Evolutionary conservation across 2,888 invertebrate genomes (phyloP).

Genomic region (Trilocha varians): DNA sequence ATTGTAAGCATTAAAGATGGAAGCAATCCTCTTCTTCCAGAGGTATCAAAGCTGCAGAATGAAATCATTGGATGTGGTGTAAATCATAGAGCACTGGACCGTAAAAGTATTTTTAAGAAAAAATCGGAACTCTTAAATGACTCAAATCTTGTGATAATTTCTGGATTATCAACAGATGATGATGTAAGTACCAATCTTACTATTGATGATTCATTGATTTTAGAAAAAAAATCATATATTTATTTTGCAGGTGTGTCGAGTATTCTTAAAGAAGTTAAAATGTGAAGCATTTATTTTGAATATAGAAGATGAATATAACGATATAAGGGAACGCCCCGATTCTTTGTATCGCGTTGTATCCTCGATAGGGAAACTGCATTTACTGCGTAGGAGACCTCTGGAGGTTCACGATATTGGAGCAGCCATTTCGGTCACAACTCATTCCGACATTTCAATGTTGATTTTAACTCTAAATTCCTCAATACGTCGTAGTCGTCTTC

Average conservation of each 20-base stretch:
- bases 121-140: not conserved
- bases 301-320: slow-evolving; percentile 9
- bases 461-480: slow-evolving; percentile 13
- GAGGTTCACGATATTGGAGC: slow-evolving; percentile 7
- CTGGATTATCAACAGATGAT: not conserved
- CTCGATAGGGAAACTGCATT: slow-evolving; percentile 10
- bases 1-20: slow-evolving; percentile 15
- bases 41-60: not conserved
- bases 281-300: slow-evolving; percentile 16
- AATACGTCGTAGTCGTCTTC: slow-evolving; percentile 13
- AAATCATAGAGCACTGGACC: not conserved
- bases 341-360: slow-evolving; percentile 15
- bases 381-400: slow-evolving; percentile 15
- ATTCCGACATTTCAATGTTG: slow-evolving; percentile 16
- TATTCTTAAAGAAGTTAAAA: slow-evolving; percentile 11
- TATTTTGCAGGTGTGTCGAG: slow-evolving; percentile 11
- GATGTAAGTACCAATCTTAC: too few species aligned
- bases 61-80: not conserved
- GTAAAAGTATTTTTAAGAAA: not conserved
- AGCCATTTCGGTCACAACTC: slow-evolving; percentile 16
- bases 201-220: too few species aligned
- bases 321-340: not conserved
- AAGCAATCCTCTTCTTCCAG: not conserved
- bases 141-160: not conserved
- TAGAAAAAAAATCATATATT: too few species aligned